Base-by-base conservation (phyloP, 2,888 invertebrate species). In the Hypercompe scribonia region DNA sequence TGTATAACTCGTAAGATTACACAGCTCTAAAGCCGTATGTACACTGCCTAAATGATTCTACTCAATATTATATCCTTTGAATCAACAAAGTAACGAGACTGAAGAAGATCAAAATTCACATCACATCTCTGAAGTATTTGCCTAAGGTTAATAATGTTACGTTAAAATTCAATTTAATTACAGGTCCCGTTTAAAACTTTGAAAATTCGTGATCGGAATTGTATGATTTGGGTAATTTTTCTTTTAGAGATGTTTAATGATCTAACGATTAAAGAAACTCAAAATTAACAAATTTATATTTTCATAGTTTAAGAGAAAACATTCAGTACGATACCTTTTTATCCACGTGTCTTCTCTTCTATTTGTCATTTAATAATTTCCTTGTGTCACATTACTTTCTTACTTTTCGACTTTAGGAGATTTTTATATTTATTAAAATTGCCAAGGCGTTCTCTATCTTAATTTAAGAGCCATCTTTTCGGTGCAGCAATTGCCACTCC, bases 61-160 rank as follows among this genome's bases (percentile, higher is more conserved):
- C 13, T 31, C 31, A 61, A 61, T 18, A 50, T 50, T 50, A 24
- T 46, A 54, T 54, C 18, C 31, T 7, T 18, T 61, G 18, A 61
- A 61, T 61, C 31, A 61, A 31, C 31, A 31, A 7, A 61, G 31
- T 28, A 61, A 31, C 61, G 18, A 31, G 31, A 31, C 18, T 18
- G 31, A 18, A 15, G n/a, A 34, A 31, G 3, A 77, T 83, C 46
- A 75, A 75, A 61, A 83, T 84, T 83, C 84, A 70, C 34, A 7
- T 21, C 67, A 68, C 70, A 72, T 64, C 36, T 67, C 68, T 66
- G 69, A 75, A 69, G 71, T 76, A 84, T 77, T 80, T 82, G 73
- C 71, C 61, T 71, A 77, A 78, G 84, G 80, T 80, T 80, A 78
- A 84, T 81, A 83, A 61, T 68, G 70, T 74, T 71, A 75, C 74